These are phyloP conservation scores for Disparrhopalites patrizii DNA, from an alignment of 2,888 invertebrate species.

Conservation along the genomic window DNA sequence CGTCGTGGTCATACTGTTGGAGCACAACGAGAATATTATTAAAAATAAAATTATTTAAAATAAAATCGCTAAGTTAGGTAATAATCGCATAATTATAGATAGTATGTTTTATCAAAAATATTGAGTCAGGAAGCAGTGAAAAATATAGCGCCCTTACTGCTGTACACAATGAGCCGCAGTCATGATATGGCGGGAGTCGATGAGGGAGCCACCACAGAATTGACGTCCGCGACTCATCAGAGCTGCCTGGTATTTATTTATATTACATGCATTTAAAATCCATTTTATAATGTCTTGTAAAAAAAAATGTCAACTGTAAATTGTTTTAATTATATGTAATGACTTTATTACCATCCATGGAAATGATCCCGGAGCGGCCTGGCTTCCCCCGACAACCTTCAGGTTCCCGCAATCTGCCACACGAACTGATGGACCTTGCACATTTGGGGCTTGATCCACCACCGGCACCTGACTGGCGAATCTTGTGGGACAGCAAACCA, in stretches of 20 bases:
- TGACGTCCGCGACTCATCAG: slow-evolving; percentile 77
- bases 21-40: too few relatives aligned
- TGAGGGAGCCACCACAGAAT: slow-evolving; percentile 82
- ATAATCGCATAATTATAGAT: neutral
- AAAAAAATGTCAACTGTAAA: neutral
- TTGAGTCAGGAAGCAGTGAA: neutral
- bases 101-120: neutral
- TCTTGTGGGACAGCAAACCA: slow-evolving; percentile 15
- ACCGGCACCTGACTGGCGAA: neutral
- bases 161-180: slow-evolving; percentile 52
- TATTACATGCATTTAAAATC: neutral
- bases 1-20: slow-evolving; percentile 3
- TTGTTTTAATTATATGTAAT: slow-evolving; percentile 37
- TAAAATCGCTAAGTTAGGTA: slow-evolving; percentile 3
- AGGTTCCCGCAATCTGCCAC: slow-evolving; percentile 51
- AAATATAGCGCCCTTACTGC: slow-evolving; percentile 12
- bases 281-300: neutral
- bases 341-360: slow-evolving; percentile 59
- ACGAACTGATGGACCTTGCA: too few relatives aligned
- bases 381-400: slow-evolving; percentile 73
- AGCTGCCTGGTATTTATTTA: slow-evolving; percentile 65
- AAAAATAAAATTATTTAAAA: slow-evolving; percentile 17
- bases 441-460: neutral
- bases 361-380: slow-evolving; percentile 76
- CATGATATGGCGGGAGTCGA: slow-evolving; percentile 70